Evolutionary conservation across 2,888 invertebrate species (phyloP).

Genomic region (Leptopterna dolabrata): DNA sequence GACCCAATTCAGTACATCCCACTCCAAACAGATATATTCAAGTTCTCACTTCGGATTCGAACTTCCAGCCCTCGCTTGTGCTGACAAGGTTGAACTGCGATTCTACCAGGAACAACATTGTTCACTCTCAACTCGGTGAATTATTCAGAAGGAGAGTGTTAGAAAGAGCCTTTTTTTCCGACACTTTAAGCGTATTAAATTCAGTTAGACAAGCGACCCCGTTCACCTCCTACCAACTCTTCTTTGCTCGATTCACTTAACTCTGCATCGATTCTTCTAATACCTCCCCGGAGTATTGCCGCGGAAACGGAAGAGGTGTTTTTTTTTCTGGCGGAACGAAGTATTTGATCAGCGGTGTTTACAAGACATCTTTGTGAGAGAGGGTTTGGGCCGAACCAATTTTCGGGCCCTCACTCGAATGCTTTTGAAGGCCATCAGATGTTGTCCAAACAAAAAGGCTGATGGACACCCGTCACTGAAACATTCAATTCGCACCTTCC

Average conservation of each 20-base stretch:
- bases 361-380: conserved; percentile 6
- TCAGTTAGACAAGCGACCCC: conserved; percentile 46
- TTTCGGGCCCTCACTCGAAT: neutral
- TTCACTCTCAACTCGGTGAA: conserved; percentile 50
- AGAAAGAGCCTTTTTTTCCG: conserved; percentile 43
- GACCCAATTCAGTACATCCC: conserved; percentile 16
- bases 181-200: conserved; percentile 54
- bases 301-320: neutral
- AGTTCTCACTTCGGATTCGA: conserved; percentile 38
- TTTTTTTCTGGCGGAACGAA: conserved; percentile 14
- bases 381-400: neutral
- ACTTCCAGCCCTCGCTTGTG: neutral
- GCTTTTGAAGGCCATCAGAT: neutral
- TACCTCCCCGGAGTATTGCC: conserved; percentile 17
- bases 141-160: conserved; percentile 49
- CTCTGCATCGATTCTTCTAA: conserved; percentile 36
- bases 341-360: conserved; percentile 31
- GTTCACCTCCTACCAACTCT: neutral
- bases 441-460: neutral
- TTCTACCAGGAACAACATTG: conserved; percentile 47
- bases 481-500: neutral
- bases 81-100: conserved; percentile 34
- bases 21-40: conserved; percentile 42
- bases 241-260: conserved; percentile 41
- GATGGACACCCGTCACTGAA: neutral